phyloP scores from a whole-genome alignment of 2,113 vertebrate species.

The Maccullochella peelii region DNA sequence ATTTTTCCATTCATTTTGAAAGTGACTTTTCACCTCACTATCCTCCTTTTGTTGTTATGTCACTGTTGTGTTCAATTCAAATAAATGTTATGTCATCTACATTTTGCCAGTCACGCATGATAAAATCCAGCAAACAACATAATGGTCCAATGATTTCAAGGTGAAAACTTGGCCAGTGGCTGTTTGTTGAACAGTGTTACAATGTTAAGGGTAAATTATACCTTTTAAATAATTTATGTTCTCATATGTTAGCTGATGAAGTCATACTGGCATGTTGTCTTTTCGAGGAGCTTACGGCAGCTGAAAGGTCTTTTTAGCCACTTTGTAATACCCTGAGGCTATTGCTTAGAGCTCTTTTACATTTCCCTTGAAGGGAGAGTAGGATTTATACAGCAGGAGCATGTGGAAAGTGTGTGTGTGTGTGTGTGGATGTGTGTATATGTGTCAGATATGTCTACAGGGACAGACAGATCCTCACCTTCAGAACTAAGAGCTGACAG shows the following conservation, averaged over 20 bases:
- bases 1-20: not conserved
- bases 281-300: slow-evolving; percentile 10
- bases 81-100: not conserved
- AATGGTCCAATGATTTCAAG: not conserved
- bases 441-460: slow-evolving; percentile 41
- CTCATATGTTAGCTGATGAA: slow-evolving; percentile 29
- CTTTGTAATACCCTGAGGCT: slow-evolving; percentile 52
- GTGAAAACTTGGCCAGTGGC: not conserved
- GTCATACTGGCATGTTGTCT: slow-evolving; percentile 14
- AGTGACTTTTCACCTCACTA: not conserved
- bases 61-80: not conserved
- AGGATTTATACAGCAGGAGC: slow-evolving; percentile 19
- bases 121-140: slow-evolving; percentile 1
- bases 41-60: not conserved
- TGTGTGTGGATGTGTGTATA: not conserved
- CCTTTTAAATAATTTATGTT: not conserved
- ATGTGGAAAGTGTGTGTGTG: slow-evolving; percentile 23
- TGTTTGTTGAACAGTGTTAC: not conserved
- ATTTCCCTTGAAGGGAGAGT: slow-evolving; percentile 27
- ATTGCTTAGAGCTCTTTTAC: slow-evolving; percentile 36
- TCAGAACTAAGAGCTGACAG: slow-evolving; percentile 54
- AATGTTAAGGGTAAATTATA: not conserved
- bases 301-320: slow-evolving; percentile 51
- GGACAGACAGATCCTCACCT: slow-evolving; percentile 42
- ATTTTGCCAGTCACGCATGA: not conserved